Conservation (phyloP, 1,140 invertebrate genomes). For the Latrodectus geometricus region DNA sequence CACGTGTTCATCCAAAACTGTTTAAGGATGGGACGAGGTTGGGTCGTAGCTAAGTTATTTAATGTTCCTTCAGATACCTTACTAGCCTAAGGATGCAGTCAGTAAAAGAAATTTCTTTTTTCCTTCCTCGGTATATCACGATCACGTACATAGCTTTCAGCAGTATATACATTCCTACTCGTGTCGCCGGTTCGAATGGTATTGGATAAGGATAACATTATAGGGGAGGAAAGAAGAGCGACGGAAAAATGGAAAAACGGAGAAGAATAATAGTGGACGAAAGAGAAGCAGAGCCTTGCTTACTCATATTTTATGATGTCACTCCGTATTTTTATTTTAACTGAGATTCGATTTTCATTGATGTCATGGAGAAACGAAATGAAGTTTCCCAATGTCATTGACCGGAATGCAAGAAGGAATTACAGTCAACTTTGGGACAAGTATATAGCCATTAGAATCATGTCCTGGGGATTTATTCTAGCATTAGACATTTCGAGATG, state of each 20-base stretch:
- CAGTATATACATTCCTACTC: background rate
- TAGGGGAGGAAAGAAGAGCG: background rate
- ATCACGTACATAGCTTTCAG: background rate
- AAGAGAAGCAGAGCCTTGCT: background rate
- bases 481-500: background rate
- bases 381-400: background rate
- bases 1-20: background rate
- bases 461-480: background rate
- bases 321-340: background rate
- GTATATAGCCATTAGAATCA: background rate
- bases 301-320: background rate
- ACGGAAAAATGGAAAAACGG: background rate
- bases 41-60: background rate
- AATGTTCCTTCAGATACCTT: conserved; percentile 8
- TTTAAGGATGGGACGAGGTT: background rate
- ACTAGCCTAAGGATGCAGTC: background rate
- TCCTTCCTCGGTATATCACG: conserved; percentile 6
- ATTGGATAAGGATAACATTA: too few relatives aligned
- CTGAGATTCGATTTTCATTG: conserved; percentile 13
- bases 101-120: background rate
- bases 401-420: background rate
- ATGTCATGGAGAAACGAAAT: background rate
- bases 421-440: background rate
- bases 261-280: background rate
- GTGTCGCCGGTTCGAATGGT: background rate